Evolutionary conservation across 2,888 invertebrate genomes (phyloP), one percentile per base, ranked within the genome.

Genomic region (Steinernema scapterisci): DNA sequence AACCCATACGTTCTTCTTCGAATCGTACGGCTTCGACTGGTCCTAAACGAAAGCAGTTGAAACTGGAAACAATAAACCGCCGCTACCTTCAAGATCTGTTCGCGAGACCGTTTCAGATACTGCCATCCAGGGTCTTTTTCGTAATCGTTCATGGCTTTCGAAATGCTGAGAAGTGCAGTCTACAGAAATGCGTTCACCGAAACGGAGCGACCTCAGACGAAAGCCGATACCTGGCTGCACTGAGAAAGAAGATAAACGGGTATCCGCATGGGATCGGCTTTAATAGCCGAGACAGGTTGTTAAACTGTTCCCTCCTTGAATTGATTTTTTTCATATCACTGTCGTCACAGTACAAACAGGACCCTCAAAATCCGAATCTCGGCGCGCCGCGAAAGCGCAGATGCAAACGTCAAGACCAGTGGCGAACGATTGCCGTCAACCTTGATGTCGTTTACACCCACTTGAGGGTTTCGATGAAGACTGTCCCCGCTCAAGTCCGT

Each of bases 51-150:
- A 81, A 48, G 16, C 13, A 48, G 23, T 19, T 16, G 7, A 16
- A 2, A 38, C 13, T 38, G 43, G n/a, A n/a, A 71, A 9, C 5
- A 9, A 38, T 3, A 9, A 38, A 9, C 3, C 9, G 38, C 9
- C 9, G 38, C 5, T 38, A 31, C 63, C 63, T 63, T 90, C 94
- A 95, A 88, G 95, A 95, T 91, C 31, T 76, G 43, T 13, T 72
- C 74, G 27, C 38, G 38, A 21, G 43, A 44, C 63, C 63, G 72
- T 19, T 72, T 23, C 56, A 76, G 31, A 70, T 74, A 76, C 44
- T 74, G 73, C 76, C 76, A 76, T 23, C 74, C 76, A 1, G 76
- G 76, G 38, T 76, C 76, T 27, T 63, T 63, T 31, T 63, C 63
- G 63, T 63, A 63, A 27, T 7, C 16, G 73, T 73, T 31, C 63